Base-by-base conservation (phyloP, 2,888 invertebrate genomes). In the Helleia helle region DNA sequence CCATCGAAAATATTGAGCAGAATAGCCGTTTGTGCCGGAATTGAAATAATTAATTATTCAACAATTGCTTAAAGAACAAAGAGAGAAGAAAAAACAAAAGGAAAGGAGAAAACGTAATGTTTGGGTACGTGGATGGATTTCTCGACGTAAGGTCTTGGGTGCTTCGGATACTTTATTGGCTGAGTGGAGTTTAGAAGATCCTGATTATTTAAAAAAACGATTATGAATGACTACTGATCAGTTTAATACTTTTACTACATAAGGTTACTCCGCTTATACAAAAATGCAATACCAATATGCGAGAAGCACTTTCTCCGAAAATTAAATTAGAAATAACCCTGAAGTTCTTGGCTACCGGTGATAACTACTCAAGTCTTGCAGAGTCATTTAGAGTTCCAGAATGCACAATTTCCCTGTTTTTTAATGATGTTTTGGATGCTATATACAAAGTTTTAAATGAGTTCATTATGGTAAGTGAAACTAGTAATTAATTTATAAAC, bases 121-220 rank as follows among this genome's bases (percentile, higher is more conserved):
- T 48, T 54, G 47, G 54, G 50, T 51, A 53, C 50, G 50, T 48
- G 49, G 47, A 54, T 52, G 49, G 49, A 54, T 54, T 52, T 51
- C 51, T 50, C 51, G 50, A 52, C 48, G 53, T 51, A 51, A 47
- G 43, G 45, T 24, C 41, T 48, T 51, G 47, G 48, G 49, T n/a
- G n/a, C n/a, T 50, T 51, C 49, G 46, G 47, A 52, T 48, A 52
- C 45, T 51, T 52, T 50, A 46, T 41, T 49, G 41, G 43, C 43
- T 31, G 51, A 50, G 40, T 48, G 47, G 48, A 50, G 48, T 51
- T 51, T 46, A 50, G 51, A 54, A 55, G 54, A 53, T 46, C 48
- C 50, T 51, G 47, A 51, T 48, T 47, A 53, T 52, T 52, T 54
- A n/a, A n/a, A n/a, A 52, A 54, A 55, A 50, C 52, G 48, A 48